Conservation (phyloP, 2,888 invertebrate genomes). For the Hydriomena furcata region DNA sequence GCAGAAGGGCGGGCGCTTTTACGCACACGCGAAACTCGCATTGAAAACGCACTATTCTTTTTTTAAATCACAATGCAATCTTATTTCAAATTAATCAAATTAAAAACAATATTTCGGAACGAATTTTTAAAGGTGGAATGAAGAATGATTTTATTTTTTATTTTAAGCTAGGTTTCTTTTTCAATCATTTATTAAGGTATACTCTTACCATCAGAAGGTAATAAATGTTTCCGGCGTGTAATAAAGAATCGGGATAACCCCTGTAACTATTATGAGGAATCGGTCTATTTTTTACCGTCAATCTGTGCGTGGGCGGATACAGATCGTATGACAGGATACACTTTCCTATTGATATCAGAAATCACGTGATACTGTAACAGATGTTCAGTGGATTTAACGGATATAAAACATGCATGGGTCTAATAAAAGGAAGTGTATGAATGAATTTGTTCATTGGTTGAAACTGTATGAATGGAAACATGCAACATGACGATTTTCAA, state of each 20-base stretch:
- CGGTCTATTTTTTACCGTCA: slow-evolving; percentile 76
- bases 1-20: slow-evolving; percentile 68
- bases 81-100: slow-evolving; percentile 11
- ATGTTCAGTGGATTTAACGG: slow-evolving; percentile 46
- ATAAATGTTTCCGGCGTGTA: slow-evolving; percentile 79
- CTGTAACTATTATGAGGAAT: slow-evolving; percentile 76
- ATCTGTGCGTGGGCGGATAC: slow-evolving; percentile 78
- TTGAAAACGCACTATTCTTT: slow-evolving; percentile 53
- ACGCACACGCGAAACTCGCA: slow-evolving; percentile 67
- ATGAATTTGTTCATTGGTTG: not conserved
- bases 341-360: slow-evolving; percentile 70
- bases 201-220: slow-evolving; percentile 59
- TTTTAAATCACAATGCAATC: slow-evolving; percentile 29
- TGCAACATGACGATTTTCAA: no score
- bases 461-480: no score
- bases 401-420: slow-evolving; percentile 13
- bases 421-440: not conserved
- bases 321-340: slow-evolving; percentile 80
- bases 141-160: not conserved
- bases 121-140: not conserved
- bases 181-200: slow-evolving; percentile 37
- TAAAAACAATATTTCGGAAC: slow-evolving; percentile 3
- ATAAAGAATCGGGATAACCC: slow-evolving; percentile 73
- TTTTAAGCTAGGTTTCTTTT: slow-evolving; percentile 17
- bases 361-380: slow-evolving; percentile 69